A percentile compares a stretch with the other conserved stretches of the same genome.
Conservation (phyloP, 2,113 vertebrate genomes). For the Takifugu bimaculatus region DNA sequence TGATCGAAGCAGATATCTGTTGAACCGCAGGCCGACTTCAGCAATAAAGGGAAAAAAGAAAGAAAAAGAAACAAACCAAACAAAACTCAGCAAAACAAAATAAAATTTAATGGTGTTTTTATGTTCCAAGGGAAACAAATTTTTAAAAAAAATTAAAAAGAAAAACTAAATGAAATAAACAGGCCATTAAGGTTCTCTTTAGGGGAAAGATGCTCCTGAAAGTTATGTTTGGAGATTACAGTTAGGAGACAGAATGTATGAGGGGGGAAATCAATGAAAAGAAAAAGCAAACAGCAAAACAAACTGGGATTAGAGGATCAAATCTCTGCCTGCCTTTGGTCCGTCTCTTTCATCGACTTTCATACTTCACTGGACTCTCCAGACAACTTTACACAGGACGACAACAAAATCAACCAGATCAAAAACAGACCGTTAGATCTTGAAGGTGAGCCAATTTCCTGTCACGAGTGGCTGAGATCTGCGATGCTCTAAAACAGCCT, state of each 20-base stretch:
- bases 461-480: slow-evolving; percentile 39
- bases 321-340: slow-evolving; percentile 86
- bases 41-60: slow-evolving; percentile 6
- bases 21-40: slow-evolving; percentile 2
- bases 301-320: slow-evolving; percentile 4
- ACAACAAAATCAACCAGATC: slow-evolving; percentile 7
- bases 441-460: slow-evolving; percentile 15
- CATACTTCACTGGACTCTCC: slow-evolving; percentile 37
- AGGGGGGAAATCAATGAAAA: slow-evolving; percentile 37
- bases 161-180: slow-evolving; percentile 80
- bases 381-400: slow-evolving; percentile 33
- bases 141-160: slow-evolving; percentile 77
- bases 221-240: slow-evolving; percentile 47
- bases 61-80: slow-evolving; percentile 88
- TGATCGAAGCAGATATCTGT: slow-evolving; percentile 19
- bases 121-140: slow-evolving; percentile 86
- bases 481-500: slow-evolving; percentile 30
- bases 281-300: slow-evolving; percentile 19
- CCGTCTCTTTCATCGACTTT: slow-evolving; percentile 71
- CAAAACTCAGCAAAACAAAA: slow-evolving; percentile 94
- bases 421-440: slow-evolving; percentile 13
- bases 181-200: slow-evolving; percentile 83
- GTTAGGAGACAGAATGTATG: slow-evolving; percentile 28
- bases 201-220: slow-evolving; percentile 76
- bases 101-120: slow-evolving; percentile 95